Evolutionary conservation across 2,797 vertebrate genomes (phyloP).

Genomic region (Melanotaenia maccullochi): DNA sequence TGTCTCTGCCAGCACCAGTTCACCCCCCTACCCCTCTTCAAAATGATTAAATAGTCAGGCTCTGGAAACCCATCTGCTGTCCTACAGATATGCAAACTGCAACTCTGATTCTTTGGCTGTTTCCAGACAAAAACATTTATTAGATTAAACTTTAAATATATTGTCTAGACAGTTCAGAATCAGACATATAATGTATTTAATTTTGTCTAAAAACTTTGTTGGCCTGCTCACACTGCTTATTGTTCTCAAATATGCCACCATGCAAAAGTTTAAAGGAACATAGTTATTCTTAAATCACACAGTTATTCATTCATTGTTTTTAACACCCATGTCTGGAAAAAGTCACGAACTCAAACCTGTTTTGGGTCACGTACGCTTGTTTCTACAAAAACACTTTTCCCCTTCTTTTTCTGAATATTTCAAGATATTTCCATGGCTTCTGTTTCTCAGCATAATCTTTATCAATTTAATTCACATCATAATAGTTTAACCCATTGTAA

Average conservation of each 20-base stretch:
- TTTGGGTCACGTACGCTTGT: neutral
- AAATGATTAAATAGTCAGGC: conserved; percentile 59
- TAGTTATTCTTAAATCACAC: conserved; percentile 7
- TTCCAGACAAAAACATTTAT: conserved; percentile 19
- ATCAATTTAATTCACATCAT: neutral
- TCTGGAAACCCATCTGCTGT: conserved; percentile 68
- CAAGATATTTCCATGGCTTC: neutral
- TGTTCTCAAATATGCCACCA: conserved; percentile 14
- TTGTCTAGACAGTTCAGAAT: conserved; percentile 12
- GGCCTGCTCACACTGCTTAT: neutral
- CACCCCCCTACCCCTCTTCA: conserved; percentile 17
- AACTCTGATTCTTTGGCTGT: conserved; percentile 21
- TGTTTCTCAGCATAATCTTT: neutral
- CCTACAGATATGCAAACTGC: conserved; percentile 34
- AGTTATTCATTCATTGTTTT: conserved; percentile 31
- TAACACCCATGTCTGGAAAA: neutral
- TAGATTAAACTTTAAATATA: conserved; percentile 26
- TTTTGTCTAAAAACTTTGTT: conserved; percentile 3
- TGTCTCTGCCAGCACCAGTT: conserved; percentile 28
- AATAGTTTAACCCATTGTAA: neutral
- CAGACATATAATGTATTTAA: conserved; percentile 13
- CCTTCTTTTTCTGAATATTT: neutral
- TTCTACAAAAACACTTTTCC: neutral
- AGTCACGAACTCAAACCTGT: neutral
- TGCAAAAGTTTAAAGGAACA: neutral